Evolutionary conservation across 2,888 invertebrate species (phyloP).

Genomic region (Apodemia duryi): DNA sequence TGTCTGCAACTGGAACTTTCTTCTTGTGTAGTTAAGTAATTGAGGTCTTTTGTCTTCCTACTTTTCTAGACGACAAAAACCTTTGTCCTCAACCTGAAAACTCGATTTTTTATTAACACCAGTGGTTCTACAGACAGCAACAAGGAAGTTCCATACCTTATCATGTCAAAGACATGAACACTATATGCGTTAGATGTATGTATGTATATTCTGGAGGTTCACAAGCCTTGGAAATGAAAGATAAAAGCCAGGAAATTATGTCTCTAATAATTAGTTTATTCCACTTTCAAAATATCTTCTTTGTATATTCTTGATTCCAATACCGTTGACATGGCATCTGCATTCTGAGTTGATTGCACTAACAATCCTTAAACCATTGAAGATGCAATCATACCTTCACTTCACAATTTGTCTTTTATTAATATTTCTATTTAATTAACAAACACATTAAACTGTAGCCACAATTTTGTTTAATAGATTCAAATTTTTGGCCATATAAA

Average conservation of each 20-base stretch:
- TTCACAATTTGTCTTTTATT: slow-evolving; percentile 6
- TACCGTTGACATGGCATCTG: not conserved
- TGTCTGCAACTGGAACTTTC: slow-evolving; percentile 36
- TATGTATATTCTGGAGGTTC: slow-evolving; percentile 37
- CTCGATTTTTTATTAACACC: slow-evolving; percentile 77
- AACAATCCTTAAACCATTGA: slow-evolving; percentile 2
- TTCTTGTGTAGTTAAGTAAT: slow-evolving; percentile 21
- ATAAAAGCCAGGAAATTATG: slow-evolving; percentile 26
- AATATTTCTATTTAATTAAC: not conserved
- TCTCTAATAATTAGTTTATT: slow-evolving; percentile 1
- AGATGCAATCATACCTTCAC: slow-evolving; percentile 3
- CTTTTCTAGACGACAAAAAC: slow-evolving; percentile 9
- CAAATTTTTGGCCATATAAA: slow-evolving; percentile 18
- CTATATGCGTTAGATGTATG: slow-evolving; percentile 34
- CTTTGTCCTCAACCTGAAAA: slow-evolving; percentile 62
- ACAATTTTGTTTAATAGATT: not conserved
- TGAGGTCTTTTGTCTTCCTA: slow-evolving; percentile 40
- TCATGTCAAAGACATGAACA: slow-evolving; percentile 45
- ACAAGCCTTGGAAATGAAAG: slow-evolving; percentile 31
- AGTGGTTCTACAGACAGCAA: slow-evolving; percentile 53
- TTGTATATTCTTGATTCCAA: slow-evolving; percentile 8
- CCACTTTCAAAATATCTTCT: slow-evolving; percentile 6
- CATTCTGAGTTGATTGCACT: not conserved
- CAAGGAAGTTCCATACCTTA: slow-evolving; percentile 45
- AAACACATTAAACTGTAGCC: not conserved